Evolutionary conservation across 2,888 invertebrate species (phyloP).

Genomic region (Podabrus alpinus): DNA sequence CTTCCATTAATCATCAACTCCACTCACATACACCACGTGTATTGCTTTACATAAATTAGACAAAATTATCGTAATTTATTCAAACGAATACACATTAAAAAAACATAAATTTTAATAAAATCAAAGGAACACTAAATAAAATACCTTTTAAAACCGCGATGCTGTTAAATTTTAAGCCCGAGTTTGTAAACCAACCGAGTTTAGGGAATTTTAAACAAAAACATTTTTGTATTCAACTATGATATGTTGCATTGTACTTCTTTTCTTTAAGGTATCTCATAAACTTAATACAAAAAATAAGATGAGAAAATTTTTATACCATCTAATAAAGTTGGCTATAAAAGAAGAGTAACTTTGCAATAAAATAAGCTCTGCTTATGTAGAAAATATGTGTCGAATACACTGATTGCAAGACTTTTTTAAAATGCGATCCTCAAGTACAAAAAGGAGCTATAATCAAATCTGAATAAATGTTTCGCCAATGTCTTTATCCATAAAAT

Average conservation of each 20-base stretch:
- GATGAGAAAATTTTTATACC: not conserved
- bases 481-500: slow-evolving; percentile 5
- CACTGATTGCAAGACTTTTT: not conserved
- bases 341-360: not conserved
- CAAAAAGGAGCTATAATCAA: not conserved
- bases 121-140: not conserved
- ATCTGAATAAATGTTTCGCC: slow-evolving; percentile 1
- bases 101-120: not conserved
- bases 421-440: not conserved
- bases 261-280: not conserved
- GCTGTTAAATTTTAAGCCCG: not conserved
- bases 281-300: not conserved
- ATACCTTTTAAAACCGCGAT: not conserved
- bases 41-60: not conserved
- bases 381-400: slow-evolving; percentile 2
- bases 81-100: not conserved
- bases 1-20: not conserved
- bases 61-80: not conserved
- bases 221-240: not conserved
- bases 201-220: not conserved
- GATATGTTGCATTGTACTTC: not conserved
- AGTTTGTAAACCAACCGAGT: not conserved
- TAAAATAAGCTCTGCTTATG: slow-evolving; percentile 1
- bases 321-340: slow-evolving; percentile 1
- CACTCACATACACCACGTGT: not conserved